Percentiles rank a stretch among this genome's conserved stretches.
Conservation (phyloP, 37 sponge, comb jelly and placozoan genomes). For the Crambe crambe region DNA sequence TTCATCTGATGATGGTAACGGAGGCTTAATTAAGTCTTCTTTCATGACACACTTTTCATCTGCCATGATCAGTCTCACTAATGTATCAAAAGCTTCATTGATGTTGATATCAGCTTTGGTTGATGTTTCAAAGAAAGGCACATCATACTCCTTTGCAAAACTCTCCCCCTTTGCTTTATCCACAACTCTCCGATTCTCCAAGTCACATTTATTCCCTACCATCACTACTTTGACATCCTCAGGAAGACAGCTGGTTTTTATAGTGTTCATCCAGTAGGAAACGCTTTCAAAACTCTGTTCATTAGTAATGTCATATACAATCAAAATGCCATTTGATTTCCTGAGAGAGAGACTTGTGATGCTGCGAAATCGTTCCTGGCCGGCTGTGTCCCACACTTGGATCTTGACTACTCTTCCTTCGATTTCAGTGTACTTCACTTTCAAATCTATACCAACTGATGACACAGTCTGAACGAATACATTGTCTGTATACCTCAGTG, state of each 20-base stretch:
- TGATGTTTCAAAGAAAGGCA: neutral
- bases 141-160: neutral
- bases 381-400: neutral
- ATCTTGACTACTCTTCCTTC: neutral
- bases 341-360: slow-evolving; percentile 40
- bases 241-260: neutral
- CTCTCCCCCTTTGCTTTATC: neutral
- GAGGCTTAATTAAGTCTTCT: no score
- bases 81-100: neutral
- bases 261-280: neutral
- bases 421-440: neutral
- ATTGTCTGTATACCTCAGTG: neutral
- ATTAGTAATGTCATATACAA: neutral
- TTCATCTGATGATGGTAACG: no score
- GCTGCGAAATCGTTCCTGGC: slow-evolving; percentile 5
- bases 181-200: neutral
- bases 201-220: neutral
- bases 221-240: neutral
- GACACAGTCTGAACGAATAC: neutral
- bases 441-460: neutral
- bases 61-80: slow-evolving; percentile 18
- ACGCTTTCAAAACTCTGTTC: neutral
- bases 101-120: neutral
- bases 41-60: no score
- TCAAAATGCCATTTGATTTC: slow-evolving; percentile 19